Evolutionary conservation across 2,888 invertebrate species (phyloP), one percentile per base, ranked within the genome.

Genomic region (Mimachlamys varia): DNA sequence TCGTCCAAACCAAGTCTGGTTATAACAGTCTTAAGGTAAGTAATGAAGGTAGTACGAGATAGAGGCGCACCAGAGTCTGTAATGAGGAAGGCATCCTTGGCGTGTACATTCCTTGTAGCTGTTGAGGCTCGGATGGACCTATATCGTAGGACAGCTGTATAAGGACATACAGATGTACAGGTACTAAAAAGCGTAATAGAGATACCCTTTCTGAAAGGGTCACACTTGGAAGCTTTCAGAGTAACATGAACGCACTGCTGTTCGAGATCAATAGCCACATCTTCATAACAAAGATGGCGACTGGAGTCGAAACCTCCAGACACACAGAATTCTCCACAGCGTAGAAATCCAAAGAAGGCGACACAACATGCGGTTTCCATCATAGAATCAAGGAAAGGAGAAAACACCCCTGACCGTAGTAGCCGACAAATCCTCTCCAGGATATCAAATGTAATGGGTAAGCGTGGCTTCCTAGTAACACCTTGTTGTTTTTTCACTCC

Each of bases 281-380:
- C 90, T 37, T 27, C 53, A 88, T 37, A 88, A 58, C 76, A 88
- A 17, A 90, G n/a, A 55, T 88, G 33, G 50, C 19, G 27, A 50
- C 89, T 88, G 55, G 55, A 55, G n/a, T 38, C 53, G 90, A 87
- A 87, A 22, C 38, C 13, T 19, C 33, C 58, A 15, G 44, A 27
- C 15, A 88, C n/a, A 19, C 89, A 89, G 22, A 91, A 89, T 91
- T 91, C 89, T 22, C 91, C 91, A 89, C 91, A 91, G 17, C 88
- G n/a, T 17, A 91, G 50, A 53, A 89, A 91, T 22, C 89, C 89
- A 89, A 53, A 89, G 37, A 88, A 91, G 22, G 89, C 91, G 33
- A 44, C 0, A 19, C 22, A 15, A 88, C 22, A 88, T 19, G 49
- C 88, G 15, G 91, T 49, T 76, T 88, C 76, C 37, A 89, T 22